phyloP scores from a whole-genome alignment of 1,140 invertebrate genomes.

The Lutraria rhynchaena region DNA sequence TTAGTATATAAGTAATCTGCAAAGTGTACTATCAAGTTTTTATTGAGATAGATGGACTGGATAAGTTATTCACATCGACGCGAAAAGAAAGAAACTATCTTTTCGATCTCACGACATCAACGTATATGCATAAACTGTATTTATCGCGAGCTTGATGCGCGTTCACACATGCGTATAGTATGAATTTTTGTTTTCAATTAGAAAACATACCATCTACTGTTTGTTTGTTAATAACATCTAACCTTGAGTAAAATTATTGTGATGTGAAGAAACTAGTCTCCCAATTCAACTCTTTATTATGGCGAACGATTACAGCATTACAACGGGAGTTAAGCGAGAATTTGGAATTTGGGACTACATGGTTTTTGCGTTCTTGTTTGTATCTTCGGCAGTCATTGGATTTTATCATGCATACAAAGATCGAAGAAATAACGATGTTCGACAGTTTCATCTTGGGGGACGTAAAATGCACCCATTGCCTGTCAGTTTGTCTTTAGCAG shows the following conservation, averaged over 20 bases:
- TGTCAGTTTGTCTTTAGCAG: constrained; percentile 71
- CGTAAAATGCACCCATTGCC: constrained; percentile 87
- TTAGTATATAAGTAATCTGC: too few relatives aligned
- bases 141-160: too few relatives aligned
- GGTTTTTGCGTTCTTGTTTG: constrained; percentile 56
- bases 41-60: neutral
- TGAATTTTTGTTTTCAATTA: too few relatives aligned
- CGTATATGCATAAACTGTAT: too few relatives aligned
- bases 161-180: too few relatives aligned
- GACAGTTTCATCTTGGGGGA: constrained; percentile 88
- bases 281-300: too few relatives aligned
- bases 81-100: too few relatives aligned
- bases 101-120: too few relatives aligned
- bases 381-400: constrained; percentile 85
- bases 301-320: constrained; percentile 56
- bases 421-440: constrained; percentile 88
- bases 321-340: constrained; percentile 40
- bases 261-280: too few relatives aligned
- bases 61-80: neutral
- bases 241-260: too few relatives aligned
- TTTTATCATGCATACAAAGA: constrained; percentile 87
- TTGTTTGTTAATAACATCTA: too few relatives aligned
- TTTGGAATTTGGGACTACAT: constrained; percentile 63
- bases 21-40: neutral
- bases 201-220: too few relatives aligned